These are phyloP conservation scores for Heteronetta atricapilla DNA, from an alignment of 2,113 vertebrate species.

Conservation along the genomic window DNA sequence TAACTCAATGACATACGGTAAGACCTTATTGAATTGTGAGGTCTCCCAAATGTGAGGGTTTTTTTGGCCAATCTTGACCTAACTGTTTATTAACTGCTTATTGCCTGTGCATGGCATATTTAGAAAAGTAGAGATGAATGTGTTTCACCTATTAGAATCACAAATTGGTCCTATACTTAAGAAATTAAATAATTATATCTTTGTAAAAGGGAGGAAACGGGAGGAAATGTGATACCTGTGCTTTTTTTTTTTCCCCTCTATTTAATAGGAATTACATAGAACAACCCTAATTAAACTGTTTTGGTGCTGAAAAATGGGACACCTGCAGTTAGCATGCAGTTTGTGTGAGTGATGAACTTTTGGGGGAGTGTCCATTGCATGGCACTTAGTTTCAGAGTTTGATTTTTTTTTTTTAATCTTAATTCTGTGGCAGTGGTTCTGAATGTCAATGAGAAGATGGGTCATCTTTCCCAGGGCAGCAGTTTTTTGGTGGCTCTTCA, in stretches of 20 bases:
- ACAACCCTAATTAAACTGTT: background rate
- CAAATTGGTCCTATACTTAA: background rate
- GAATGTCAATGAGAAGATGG: background rate
- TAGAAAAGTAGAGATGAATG: background rate
- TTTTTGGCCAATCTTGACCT: background rate
- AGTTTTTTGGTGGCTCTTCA: conserved; percentile 46
- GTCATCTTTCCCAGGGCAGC: background rate
- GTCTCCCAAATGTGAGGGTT: background rate
- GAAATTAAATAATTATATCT: background rate
- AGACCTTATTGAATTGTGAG: background rate
- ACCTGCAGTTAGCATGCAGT: background rate
- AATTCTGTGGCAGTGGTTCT: background rate
- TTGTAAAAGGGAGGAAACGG: background rate
- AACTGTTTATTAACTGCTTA: background rate
- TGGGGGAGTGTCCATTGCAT: background rate
- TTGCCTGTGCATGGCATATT: background rate
- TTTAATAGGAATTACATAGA: background rate
- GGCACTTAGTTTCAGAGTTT: background rate
- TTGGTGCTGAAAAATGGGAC: background rate
- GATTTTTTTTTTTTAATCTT: background rate
- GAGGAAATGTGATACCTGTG: background rate
- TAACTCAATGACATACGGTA: background rate
- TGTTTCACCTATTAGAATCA: background rate
- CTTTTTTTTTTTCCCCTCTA: background rate
- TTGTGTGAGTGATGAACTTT: background rate